These are phyloP conservation scores for Prosapia bicincta DNA, from an alignment of 2,888 invertebrate species.

Conservation along the genomic window DNA sequence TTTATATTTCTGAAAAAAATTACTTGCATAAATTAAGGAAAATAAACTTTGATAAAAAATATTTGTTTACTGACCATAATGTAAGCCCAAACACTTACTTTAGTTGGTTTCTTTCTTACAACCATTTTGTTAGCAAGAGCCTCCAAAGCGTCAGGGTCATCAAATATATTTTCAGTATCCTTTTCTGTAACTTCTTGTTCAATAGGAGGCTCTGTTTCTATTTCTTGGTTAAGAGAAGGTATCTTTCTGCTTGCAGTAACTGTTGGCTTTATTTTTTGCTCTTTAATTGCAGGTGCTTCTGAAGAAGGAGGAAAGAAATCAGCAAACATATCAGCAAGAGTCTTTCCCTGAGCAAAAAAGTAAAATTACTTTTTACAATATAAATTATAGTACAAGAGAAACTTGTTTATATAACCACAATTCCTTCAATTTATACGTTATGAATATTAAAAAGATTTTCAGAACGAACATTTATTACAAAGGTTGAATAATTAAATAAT, in stretches of 20 bases:
- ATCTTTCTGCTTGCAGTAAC: not conserved
- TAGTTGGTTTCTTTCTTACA: not conserved
- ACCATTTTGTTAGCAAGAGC: not conserved
- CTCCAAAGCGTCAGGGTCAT: not conserved
- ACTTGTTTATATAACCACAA: too few relatives aligned
- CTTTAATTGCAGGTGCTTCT: not conserved
- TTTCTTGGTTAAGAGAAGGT: not conserved
- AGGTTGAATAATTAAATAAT: too few relatives aligned
- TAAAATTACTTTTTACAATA: too few relatives aligned
- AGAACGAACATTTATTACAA: too few relatives aligned
- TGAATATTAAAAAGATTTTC: too few relatives aligned
- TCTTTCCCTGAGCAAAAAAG: not conserved
- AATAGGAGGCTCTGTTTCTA: not conserved
- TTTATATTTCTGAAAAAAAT: constrained; percentile 9
- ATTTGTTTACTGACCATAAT: too few relatives aligned
- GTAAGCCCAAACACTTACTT: not conserved
- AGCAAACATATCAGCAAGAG: not conserved
- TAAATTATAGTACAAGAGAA: too few relatives aligned
- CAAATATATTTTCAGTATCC: not conserved
- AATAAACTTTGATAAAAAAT: too few relatives aligned
- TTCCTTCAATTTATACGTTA: too few relatives aligned
- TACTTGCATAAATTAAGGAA: too few relatives aligned
- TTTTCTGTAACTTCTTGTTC: not conserved
- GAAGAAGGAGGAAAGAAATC: not conserved
- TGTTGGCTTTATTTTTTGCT: not conserved